Evolutionary conservation across 2,113 vertebrate genomes (phyloP), one percentile per base, ranked within the genome.

Genomic region (Oenanthe melanoleuca): DNA sequence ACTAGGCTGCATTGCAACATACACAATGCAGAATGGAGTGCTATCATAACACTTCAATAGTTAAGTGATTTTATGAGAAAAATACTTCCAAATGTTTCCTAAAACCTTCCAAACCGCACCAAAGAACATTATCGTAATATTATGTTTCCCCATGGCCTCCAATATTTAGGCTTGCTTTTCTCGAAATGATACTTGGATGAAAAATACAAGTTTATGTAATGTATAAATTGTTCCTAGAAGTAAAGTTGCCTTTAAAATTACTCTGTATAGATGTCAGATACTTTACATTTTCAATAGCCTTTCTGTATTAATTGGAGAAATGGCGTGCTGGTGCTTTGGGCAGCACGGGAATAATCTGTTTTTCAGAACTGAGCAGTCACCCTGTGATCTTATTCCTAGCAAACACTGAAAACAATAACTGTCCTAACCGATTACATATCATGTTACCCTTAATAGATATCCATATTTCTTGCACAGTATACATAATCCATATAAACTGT

Each of bases 41-140:
- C 97, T 98, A 99, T 98, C 98, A 96, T 98, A 98, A 99, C 98
- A 98, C 98, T 99, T 98, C 98, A 99, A 99, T 97, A 98, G 98
- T 98, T 99, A 99, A 99, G 98, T 98, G 97, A 98, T 98, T 99
- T 99, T 98, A 99, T 98, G 98, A 98, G 98, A 98, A 99, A 99
- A 99, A 99, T 97, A 98, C 98, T 99, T 99, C 98, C 99, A 99
- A 99, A 99, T 99, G 98, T 99, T 99, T 98, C 97, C 97, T 97
- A 98, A 98, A 98, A 97, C 98, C 97, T 98, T 98, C 98, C 98
- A 99, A 99, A 99, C 98, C 98, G 97, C 99, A 99, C 98, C 98
- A 99, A 99, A 99, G 98, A 98, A 98, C 97, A 98, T 98, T 99
- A 98, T 98, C 97, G 97, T 99, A 98, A 99, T 98, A 99, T 99